Evolutionary conservation across 2,888 invertebrate genomes (phyloP).

Genomic region (Smittia aterrima): DNA sequence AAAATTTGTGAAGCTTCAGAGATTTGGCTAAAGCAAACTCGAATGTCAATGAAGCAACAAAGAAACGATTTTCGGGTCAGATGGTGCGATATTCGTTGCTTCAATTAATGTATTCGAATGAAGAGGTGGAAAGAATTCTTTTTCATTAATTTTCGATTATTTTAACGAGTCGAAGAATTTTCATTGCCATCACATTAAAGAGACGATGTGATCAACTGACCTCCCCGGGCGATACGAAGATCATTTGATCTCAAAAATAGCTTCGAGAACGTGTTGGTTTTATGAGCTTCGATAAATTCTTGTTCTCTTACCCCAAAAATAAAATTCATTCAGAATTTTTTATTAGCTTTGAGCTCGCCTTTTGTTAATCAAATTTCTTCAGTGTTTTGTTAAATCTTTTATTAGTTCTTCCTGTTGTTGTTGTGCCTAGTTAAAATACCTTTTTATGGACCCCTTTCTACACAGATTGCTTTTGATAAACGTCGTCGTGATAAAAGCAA

Average conservation of each 20-base stretch:
- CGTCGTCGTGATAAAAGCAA: neutral
- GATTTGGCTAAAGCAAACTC: too few species aligned
- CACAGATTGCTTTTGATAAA: neutral
- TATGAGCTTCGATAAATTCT: neutral
- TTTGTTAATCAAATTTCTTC: conserved; percentile 22
- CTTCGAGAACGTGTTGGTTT: conserved; percentile 7
- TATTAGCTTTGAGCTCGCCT: neutral
- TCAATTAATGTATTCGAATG: neutral
- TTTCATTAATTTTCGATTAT: neutral
- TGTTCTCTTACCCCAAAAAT: neutral
- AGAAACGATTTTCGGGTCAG: neutral
- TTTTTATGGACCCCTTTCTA: conserved; percentile 23
- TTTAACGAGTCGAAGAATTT: conserved; percentile 3
- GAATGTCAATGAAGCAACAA: neutral
- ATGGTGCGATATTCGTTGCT: conserved; percentile 6
- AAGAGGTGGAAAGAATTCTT: neutral
- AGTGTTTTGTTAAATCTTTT: conserved; percentile 6
- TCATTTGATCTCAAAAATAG: neutral
- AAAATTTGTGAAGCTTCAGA: too few species aligned
- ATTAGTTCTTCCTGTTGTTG: conserved; percentile 21
- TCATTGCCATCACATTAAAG: neutral
- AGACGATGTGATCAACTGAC: neutral
- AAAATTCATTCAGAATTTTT: neutral
- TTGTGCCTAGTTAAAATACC: conserved; percentile 4
- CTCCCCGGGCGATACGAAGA: conserved; percentile 5